Evolutionary conservation across 1,140 invertebrate species (phyloP).

Genomic region (Drosophila mauritiana): DNA sequence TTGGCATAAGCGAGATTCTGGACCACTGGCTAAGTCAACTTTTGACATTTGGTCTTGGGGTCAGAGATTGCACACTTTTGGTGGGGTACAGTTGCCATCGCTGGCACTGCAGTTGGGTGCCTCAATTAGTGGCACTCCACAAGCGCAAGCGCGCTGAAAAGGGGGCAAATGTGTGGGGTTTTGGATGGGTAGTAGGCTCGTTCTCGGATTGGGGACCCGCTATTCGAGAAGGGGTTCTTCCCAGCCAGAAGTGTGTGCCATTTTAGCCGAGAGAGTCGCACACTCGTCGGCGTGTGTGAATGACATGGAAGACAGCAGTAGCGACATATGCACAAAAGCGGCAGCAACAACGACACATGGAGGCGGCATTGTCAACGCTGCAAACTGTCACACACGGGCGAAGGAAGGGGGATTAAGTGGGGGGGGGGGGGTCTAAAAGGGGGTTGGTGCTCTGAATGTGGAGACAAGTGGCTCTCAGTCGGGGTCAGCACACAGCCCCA

Average conservation of each 20-base stretch:
- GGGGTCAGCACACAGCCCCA: conserved; percentile 37
- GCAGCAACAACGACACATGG: conserved; percentile 67
- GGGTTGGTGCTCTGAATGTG: not conserved
- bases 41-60: not conserved
- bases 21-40: not conserved
- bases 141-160: conserved; percentile 44
- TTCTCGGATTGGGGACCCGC: conserved; percentile 12
- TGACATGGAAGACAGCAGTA: conserved; percentile 61
- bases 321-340: conserved; percentile 51
- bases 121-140: conserved; percentile 74
- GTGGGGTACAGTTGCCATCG: conserved; percentile 56
- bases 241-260: conserved; percentile 63
- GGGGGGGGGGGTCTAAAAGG: not conserved
- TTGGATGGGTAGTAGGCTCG: conserved; percentile 2
- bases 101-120: conserved; percentile 64
- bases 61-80: conserved; percentile 8
- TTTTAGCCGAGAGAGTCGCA: conserved; percentile 71
- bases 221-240: conserved; percentile 2
- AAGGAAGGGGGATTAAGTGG: too few species aligned
- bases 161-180: conserved; percentile 5
- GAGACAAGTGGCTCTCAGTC: conserved; percentile 51
- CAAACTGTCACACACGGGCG: conserved; percentile 32
- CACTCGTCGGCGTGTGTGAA: conserved; percentile 79
- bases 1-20: not conserved
- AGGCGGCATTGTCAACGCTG: conserved; percentile 75